phyloP scores from a whole-genome alignment of 2,113 vertebrate species.

The Oreocharis arfaki region DNA sequence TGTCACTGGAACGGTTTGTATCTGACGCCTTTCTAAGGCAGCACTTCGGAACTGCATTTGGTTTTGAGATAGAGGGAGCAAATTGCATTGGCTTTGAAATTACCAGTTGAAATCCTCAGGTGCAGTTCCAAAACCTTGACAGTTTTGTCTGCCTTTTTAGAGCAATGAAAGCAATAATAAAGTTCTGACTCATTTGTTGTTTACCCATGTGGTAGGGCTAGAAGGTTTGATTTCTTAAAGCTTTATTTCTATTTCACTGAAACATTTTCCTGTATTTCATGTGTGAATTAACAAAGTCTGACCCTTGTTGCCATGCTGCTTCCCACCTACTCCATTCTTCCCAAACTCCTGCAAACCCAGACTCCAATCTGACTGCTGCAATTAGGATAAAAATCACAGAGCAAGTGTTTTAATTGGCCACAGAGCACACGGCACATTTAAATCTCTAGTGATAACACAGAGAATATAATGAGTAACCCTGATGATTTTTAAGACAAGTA shows the following conservation, averaged over 20 bases:
- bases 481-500: not conserved
- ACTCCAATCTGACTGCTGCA: not conserved
- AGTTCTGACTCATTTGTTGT: not conserved
- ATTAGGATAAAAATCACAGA: not conserved
- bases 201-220: not conserved
- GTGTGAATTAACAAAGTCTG: not conserved
- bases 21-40: not conserved
- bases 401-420: not conserved
- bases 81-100: not conserved
- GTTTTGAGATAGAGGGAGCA: not conserved
- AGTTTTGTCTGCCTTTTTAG: not conserved
- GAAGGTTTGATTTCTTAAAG: not conserved
- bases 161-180: not conserved
- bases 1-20: not conserved
- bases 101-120: not conserved
- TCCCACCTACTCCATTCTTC: not conserved
- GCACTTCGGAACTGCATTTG: not conserved
- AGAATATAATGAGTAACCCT: not conserved
- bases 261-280: not conserved
- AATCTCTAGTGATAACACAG: not conserved
- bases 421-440: not conserved
- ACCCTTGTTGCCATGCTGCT: not conserved
- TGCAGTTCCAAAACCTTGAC: not conserved
- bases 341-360: not conserved
- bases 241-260: not conserved